phyloP scores from a whole-genome alignment of 2,797 vertebrate genomes.

The Limosa lapponica region DNA sequence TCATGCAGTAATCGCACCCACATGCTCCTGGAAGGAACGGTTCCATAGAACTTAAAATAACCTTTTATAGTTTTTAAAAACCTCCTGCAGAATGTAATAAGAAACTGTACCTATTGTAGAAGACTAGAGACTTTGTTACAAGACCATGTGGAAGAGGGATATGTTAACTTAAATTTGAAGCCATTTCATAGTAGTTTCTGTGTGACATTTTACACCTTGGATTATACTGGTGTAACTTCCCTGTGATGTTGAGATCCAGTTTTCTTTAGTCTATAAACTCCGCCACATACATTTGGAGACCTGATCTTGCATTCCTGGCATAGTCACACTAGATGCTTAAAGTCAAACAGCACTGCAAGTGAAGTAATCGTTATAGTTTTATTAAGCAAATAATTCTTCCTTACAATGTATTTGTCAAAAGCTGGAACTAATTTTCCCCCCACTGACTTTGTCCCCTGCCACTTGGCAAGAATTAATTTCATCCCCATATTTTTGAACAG shows the following conservation, averaged over 20 bases:
- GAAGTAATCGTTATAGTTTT: constrained; percentile 22
- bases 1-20: background rate
- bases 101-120: background rate
- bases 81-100: background rate
- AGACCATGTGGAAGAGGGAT: background rate
- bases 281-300: background rate
- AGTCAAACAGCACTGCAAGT: constrained; percentile 14
- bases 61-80: constrained; percentile 16
- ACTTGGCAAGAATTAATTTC: constrained; percentile 42
- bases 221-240: constrained; percentile 13
- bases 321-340: background rate
- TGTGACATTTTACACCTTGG: constrained; percentile 28
- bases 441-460: constrained; percentile 29
- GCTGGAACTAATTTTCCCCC: constrained; percentile 48
- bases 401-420: constrained; percentile 35
- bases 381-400: constrained; percentile 49
- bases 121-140: background rate
- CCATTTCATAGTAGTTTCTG: constrained; percentile 10
- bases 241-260: background rate
- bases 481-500: constrained; percentile 13
- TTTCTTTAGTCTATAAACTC: constrained; percentile 23
- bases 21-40: constrained; percentile 5
- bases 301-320: constrained; percentile 33
- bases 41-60: constrained; percentile 37
- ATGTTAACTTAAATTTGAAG: background rate